phyloP scores from a whole-genome alignment of 1,140 invertebrate genomes.

The Leptinotarsa texana region DNA sequence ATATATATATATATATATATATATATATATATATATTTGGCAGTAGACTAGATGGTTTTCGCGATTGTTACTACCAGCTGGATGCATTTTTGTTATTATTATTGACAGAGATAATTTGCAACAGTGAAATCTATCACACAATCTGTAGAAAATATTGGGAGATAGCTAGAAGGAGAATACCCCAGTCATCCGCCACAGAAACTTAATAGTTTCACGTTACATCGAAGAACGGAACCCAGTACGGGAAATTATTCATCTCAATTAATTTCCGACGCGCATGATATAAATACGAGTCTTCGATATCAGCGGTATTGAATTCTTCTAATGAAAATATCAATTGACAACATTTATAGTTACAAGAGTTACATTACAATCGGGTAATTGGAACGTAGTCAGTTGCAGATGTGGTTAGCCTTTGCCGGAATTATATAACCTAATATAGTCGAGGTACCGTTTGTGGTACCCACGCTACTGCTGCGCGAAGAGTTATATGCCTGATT shows the following conservation, averaged over 20 bases:
- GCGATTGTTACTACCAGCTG: no score
- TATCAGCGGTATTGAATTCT: conserved; percentile 15
- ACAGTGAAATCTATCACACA: no score
- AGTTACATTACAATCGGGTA: conserved; percentile 23
- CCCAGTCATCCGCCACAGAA: no score
- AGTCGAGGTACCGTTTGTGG: not conserved
- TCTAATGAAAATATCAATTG: conserved; percentile 27
- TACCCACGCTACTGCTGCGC: conserved; percentile 9
- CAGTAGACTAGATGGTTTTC: no score
- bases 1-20: no score
- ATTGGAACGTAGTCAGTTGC: conserved; percentile 24
- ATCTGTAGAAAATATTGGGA: no score
- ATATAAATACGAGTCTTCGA: not conserved
- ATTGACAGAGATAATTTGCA: no score
- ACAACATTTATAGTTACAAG: conserved; percentile 20
- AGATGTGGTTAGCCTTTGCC: conserved; percentile 20
- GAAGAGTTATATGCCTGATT: conserved; percentile 12
- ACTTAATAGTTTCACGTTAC: not conserved
- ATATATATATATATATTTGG: no score
- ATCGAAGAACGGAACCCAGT: not conserved
- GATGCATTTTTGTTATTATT: no score
- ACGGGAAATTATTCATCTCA: conserved; percentile 6
- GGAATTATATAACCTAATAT: conserved; percentile 27
- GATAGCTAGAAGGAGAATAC: no score
- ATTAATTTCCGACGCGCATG: not conserved